Evolutionary conservation across 2,113 vertebrate species (phyloP), one percentile per base, ranked within the genome.

Genomic region (Hippopotamus amphibius): DNA sequence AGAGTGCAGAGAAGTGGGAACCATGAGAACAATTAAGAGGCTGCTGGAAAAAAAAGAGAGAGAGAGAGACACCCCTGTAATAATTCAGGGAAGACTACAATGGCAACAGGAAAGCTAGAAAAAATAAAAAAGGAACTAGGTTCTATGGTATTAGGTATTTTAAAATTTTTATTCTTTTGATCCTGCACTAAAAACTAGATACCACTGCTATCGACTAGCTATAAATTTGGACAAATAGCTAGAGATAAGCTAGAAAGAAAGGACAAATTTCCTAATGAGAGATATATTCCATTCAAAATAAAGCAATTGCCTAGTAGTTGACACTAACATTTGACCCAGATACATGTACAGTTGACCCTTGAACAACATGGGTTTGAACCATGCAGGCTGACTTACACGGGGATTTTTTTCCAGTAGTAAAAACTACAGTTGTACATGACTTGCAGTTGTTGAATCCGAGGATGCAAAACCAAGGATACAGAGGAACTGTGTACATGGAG

Each of bases 251-350:
- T 72, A 91, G 86, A 85, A 95, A 93, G 48, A 84, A 59, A 41
- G n/a, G 10, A 68, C 14, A 92, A 16, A 94, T 68, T 79, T 84
- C 33, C 41, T 96, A 72, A 66, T 79, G 65, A 97, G 37, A 94
- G n/a, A 91, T 3, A 43, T 69, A 81, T 7, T 88, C 21, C 37
- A 76, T 53, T 85, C 43, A 85, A 96, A 83, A 94, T 83, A 85
- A 63, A 81, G 72, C 17, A 17, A 72, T 26, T 43, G 24, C 74
- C 50, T 71, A 33, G 14, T 77, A 86, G 80, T 71, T 72, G 68
- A 92, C 96, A 57, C 22, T 90, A 95, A 91, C 14, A n/a, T 88
- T 93, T 95, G 48, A 24, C 71, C 43, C 37, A 69, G 22, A 81
- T 76, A 88, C 26, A 69, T 26, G 14, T 26, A 80, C 33, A 80